Conservation (phyloP, 1,140 invertebrate species). For the Pogonomyrmex barbatus region DNA sequence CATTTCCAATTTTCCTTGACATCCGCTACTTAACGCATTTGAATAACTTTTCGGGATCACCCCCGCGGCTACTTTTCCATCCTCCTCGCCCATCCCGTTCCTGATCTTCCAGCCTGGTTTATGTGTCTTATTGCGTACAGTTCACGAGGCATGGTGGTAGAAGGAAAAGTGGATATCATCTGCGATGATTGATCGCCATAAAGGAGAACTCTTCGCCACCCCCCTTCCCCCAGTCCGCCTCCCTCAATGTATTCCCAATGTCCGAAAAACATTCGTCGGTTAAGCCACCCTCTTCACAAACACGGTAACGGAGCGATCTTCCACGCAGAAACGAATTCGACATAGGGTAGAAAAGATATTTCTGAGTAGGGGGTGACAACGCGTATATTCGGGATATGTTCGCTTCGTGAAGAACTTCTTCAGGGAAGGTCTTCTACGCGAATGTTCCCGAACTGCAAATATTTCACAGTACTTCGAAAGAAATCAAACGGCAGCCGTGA, state of each 20-base stretch:
- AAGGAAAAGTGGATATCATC: slow-evolving; percentile 67
- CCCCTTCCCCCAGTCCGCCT: slow-evolving; percentile 35
- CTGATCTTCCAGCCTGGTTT: not conserved
- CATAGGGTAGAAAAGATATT: slow-evolving; percentile 51
- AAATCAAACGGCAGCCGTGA: slow-evolving; percentile 44
- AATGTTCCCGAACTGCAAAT: slow-evolving; percentile 45
- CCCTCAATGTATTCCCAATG: slow-evolving; percentile 75
- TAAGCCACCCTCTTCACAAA: slow-evolving; percentile 66
- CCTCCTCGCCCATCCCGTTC: not conserved
- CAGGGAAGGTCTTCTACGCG: not conserved
- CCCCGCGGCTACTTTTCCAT: not conserved
- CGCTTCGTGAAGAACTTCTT: slow-evolving; percentile 43
- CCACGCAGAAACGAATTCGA: slow-evolving; percentile 2
- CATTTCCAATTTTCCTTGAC: slow-evolving; percentile 64
- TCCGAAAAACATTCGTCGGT: slow-evolving; percentile 84
- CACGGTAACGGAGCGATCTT: slow-evolving; percentile 39
- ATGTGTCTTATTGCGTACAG: slow-evolving; percentile 76
- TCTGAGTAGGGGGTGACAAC: slow-evolving; percentile 11
- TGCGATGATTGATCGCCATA: slow-evolving; percentile 72
- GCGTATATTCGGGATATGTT: slow-evolving; percentile 45
- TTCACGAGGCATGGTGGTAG: slow-evolving; percentile 86
- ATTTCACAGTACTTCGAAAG: slow-evolving; percentile 18
- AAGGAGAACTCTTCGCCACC: slow-evolving; percentile 63
- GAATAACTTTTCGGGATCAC: slow-evolving; percentile 57
- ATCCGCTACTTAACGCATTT: slow-evolving; percentile 69